Evolutionary conservation across 2,888 invertebrate genomes (phyloP), one percentile per base, ranked within the genome.

Genomic region (Orthosia gracilis): DNA sequence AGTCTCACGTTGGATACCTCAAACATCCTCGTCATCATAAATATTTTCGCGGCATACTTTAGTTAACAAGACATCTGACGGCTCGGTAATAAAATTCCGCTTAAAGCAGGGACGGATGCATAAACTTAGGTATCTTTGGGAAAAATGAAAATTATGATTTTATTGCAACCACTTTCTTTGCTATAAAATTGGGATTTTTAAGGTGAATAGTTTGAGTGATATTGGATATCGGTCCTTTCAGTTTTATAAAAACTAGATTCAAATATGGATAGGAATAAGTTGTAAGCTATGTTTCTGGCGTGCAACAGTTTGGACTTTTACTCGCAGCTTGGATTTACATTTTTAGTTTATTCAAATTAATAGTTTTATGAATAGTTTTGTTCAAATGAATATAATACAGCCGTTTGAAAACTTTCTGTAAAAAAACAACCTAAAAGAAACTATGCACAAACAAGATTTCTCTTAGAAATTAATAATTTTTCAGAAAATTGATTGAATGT

Each of bases 71-170:
- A 73, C 73, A 69, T 65, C 70, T 83, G 82, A 67, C 57, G 59
- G 47, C 15, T 47, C 23, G 5, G 80, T 80, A 80, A 83, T 83
- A 83, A 82, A 82, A 83, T 80, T 80, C 73, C 83, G 55, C 62
- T 76, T 80, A 59, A 49, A 52, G 49, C 66, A 83, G 80, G 58
- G 71, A 55, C 54, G 9, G 45, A 13, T 26, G 21, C n/a, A 58
- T 59, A 70, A 67, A 66, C 26, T 61, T 63, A 13, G 18, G 12
- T 21, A 23, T n/a, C 17, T 21, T 57, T n/a, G 26, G 69, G 15
- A 9, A 45, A 21, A 45, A 17, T 40, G 40, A 31, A 55, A 26
- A 47, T 13, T 21, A 2, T 15, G 17, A 15, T 40, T 66, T 49
- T 49, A 31, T 47, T 23, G 21, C 17, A 15, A 15, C 21, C 15